phyloP scores from a whole-genome alignment of 2,797 vertebrate genomes.

The Microcaecilia unicolor region DNA sequence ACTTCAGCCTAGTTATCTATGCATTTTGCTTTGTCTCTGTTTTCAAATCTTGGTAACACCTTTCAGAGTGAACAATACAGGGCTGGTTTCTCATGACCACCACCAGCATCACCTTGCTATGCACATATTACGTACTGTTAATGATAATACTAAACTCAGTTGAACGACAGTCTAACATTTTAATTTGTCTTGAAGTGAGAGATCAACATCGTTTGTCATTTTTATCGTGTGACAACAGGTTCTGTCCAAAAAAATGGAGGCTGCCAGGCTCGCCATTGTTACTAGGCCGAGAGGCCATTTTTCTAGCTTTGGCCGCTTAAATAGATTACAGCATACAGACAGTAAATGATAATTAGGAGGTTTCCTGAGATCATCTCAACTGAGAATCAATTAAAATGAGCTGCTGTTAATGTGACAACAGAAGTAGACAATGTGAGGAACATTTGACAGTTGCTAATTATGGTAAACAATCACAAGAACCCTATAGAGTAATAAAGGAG shows the following conservation, averaged over 20 bases:
- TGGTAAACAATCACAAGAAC: conserved; percentile 34
- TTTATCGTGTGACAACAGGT: conserved; percentile 4
- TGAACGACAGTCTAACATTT: conserved; percentile 7
- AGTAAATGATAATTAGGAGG: conserved; percentile 57
- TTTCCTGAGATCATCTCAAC: conserved; percentile 51
- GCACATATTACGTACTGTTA: conserved; percentile 14
- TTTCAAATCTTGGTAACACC: no score
- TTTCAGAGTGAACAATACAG: no score
- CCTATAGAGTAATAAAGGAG: conserved; percentile 22
- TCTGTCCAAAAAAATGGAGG: conserved; percentile 11
- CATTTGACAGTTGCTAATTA: conserved; percentile 69
- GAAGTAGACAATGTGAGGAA: conserved; percentile 38
- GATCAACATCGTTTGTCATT: conserved; percentile 9
- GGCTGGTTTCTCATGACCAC: no score
- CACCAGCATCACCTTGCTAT: no score
- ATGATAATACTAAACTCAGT: conserved; percentile 9
- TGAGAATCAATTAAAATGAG: conserved; percentile 63
- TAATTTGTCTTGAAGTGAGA: conserved; percentile 22
- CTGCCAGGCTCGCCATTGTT: conserved; percentile 12
- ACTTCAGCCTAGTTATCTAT: no score
- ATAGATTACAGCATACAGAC: conserved; percentile 42
- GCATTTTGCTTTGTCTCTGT: no score
- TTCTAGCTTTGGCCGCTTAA: conserved; percentile 36
- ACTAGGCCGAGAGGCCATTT: conserved; percentile 21
- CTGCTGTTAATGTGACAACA: conserved; percentile 50